phyloP scores from a whole-genome alignment of 2,888 invertebrate genomes.

The Smittia aterrima region DNA sequence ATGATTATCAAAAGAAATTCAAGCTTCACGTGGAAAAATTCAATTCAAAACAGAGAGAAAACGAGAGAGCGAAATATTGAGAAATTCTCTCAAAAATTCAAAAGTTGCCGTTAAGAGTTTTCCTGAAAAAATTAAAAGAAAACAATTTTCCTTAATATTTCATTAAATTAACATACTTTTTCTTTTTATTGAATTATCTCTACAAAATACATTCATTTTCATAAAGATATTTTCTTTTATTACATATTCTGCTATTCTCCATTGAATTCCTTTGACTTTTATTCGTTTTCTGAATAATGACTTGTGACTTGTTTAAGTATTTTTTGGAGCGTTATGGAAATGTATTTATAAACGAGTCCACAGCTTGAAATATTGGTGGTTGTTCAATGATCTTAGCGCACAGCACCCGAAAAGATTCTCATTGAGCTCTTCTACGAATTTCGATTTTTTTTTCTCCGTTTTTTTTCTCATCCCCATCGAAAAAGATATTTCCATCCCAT shows the following conservation, averaged over 20 bases:
- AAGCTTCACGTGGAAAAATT: too few species aligned
- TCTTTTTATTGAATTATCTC: background rate
- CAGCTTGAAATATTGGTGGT: background rate
- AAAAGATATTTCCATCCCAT: background rate
- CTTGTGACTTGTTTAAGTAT: background rate
- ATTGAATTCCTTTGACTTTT: background rate
- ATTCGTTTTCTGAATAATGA: background rate
- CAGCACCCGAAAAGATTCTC: too few species aligned
- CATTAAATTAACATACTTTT: background rate
- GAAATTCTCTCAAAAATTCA: too few species aligned
- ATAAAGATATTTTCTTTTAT: background rate
- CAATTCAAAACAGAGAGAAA: too few species aligned
- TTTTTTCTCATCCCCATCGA: background rate
- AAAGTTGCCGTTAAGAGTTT: too few species aligned
- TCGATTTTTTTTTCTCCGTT: background rate
- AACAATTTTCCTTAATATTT: too few species aligned
- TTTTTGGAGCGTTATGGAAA: too few species aligned
- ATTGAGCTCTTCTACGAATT: background rate
- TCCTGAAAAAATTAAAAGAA: too few species aligned
- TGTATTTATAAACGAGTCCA: background rate
- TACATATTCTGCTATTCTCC: background rate
- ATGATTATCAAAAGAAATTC: background rate
- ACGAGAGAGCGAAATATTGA: too few species aligned
- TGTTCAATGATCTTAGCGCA: too few species aligned
- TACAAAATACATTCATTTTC: slow-evolving; percentile 8